Percentiles rank a stretch among this genome's conserved stretches.
Conservation (phyloP, 2,797 vertebrate species). For the Melopsittacus undulatus region DNA sequence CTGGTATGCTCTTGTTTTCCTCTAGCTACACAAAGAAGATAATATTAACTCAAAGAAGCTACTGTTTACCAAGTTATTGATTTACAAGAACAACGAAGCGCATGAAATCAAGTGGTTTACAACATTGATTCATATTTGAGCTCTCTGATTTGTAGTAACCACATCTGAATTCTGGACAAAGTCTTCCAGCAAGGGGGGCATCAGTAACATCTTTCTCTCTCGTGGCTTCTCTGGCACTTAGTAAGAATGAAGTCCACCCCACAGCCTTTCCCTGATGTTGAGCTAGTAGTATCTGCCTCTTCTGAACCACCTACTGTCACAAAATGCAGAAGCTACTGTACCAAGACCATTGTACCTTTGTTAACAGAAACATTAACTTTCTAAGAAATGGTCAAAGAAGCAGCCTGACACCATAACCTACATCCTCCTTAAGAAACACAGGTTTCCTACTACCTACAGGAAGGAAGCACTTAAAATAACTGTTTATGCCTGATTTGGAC, state of each 20-base stretch:
- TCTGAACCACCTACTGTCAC: not conserved
- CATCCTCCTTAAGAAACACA: not conserved
- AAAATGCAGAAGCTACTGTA: not conserved
- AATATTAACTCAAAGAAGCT: not conserved
- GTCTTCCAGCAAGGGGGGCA: not conserved
- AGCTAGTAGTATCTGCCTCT: not conserved
- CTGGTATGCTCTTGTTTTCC: not conserved
- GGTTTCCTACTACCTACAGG: not conserved
- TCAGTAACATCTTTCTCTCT: not conserved
- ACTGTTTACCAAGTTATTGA: not conserved
- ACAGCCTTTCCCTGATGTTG: not conserved
- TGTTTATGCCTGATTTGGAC: not conserved
- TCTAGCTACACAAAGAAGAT: not conserved
- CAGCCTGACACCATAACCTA: not conserved
- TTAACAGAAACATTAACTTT: not conserved
- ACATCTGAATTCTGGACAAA: not conserved
- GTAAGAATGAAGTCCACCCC: not conserved
- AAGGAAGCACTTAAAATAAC: not conserved
- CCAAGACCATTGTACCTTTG: not conserved
- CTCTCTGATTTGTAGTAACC: not conserved
- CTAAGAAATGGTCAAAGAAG: not conserved
- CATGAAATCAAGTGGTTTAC: not conserved
- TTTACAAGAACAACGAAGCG: not conserved
- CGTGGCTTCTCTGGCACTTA: not conserved
- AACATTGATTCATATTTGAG: not conserved